A percentile compares a stretch with the other conserved stretches of the same genome.
Evolutionary conservation across 2,113 vertebrate species (phyloP).

Genomic region (Seriola quinqueradiata): DNA sequence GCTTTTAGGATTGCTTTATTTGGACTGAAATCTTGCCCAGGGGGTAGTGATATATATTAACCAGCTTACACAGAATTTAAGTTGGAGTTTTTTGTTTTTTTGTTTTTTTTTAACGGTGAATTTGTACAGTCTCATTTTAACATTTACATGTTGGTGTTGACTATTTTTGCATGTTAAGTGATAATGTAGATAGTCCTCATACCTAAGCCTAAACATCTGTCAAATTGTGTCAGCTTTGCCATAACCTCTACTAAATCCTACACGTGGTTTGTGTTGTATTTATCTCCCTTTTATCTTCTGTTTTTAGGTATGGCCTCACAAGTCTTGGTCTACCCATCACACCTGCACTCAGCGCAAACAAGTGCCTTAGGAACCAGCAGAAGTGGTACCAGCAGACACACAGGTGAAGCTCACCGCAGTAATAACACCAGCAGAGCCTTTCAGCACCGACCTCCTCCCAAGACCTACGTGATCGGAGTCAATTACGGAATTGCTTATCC

Average conservation of each 20-base stretch:
- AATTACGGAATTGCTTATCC: conserved; percentile 91
- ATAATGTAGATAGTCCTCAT: not conserved
- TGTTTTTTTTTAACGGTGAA: not conserved
- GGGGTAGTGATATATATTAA: not conserved
- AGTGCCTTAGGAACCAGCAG: conserved; percentile 93
- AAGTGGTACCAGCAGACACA: conserved; percentile 92
- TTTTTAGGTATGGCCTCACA: conserved; percentile 97
- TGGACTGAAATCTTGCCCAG: not conserved
- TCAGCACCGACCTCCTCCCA: conserved; percentile 88
- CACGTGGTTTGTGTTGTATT: conserved; percentile 7
- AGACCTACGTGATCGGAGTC: conserved; percentile 92
- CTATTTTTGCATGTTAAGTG: not conserved
- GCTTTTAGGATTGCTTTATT: conserved; percentile 19
- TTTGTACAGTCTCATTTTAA: not conserved
- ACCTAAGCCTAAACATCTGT: not conserved
- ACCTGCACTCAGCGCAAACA: conserved; percentile 98
- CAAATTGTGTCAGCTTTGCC: not conserved
- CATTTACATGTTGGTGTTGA: not conserved
- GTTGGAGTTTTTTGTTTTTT: not conserved
- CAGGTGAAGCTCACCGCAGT: conserved; percentile 85
- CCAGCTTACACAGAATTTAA: not conserved
- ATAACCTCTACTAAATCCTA: not conserved
- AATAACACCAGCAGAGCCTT: conserved; percentile 89
- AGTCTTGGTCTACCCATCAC: conserved; percentile 96
- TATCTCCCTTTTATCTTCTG: conserved; percentile 11